Base-by-base conservation (phyloP, 2,797 vertebrate genomes). In the Allobates femoralis region DNA sequence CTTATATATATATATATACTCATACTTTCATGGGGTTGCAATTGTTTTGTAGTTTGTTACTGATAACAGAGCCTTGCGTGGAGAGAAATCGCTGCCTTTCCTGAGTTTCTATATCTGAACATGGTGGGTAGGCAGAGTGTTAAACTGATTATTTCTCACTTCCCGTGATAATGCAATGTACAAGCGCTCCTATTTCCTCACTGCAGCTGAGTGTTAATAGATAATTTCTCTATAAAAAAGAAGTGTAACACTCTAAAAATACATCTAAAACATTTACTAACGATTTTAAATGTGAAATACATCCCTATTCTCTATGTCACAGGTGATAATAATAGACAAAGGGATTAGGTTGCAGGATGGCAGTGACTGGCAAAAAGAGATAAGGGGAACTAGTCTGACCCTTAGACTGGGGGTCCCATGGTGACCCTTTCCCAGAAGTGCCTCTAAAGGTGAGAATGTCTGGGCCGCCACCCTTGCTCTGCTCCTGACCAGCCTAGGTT, bases 61-160 rank as follows among this genome's bases (percentile, higher is more conserved):
- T 2, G 21, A 34, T 69, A 32, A 19, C 30, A 69, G 66, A 69
- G 41, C 0, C 4, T 3, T 4, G 37, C 32, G 34, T 66, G 32
- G 28, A 10, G 21, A 23, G 18, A 41, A 5, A 23, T 41, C 41
- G 23, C 67, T 41, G 67, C 10, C 21, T 34, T 46, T 60, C 55
- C 55, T 58, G 55, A 7, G 16, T 60, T 71, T 41, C 67, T 71
- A 71, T 71, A 71, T 71, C 19, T 71, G 67, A 41, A 41, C 21
- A 41, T 71, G 34, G 66, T 69, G 32, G 66, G 66, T 66, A 18
- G 64, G 64, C 28, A 66, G 64, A 41, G 67, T 71, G 67, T 71
- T 71, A 71, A 3, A 41, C 67, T 71, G 67, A 41, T 71, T 23
- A 71, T n/a, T 41, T 71, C 21, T 71, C 67, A 71, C 67, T 71